Evolutionary conservation across 2,888 invertebrate species (phyloP).

Genomic region (Xylota sylvarum): DNA sequence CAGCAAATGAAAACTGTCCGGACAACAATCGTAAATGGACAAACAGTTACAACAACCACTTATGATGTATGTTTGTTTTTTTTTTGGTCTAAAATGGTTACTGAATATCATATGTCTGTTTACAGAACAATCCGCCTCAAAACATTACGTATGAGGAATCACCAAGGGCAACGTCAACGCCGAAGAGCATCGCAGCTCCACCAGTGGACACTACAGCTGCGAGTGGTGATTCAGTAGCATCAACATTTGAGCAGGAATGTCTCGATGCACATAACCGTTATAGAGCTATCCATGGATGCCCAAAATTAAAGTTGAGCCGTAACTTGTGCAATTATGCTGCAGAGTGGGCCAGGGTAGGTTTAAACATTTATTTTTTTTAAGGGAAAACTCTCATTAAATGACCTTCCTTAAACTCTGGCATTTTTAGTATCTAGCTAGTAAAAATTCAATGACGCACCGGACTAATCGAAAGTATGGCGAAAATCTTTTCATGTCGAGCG

Average conservation of each 20-base stretch:
- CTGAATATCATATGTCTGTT: too few relatives aligned
- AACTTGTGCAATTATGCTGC: constrained; percentile 89
- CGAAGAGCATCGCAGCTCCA: too few relatives aligned
- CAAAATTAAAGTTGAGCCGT: constrained; percentile 88
- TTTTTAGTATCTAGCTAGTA: constrained; percentile 79
- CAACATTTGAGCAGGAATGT: constrained; percentile 76
- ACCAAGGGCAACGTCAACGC: too few relatives aligned
- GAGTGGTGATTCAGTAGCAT: neutral
- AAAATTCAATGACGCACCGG: constrained; percentile 90
- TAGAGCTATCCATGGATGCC: constrained; percentile 89
- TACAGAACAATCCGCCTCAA: neutral
- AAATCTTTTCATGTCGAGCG: constrained; percentile 92
- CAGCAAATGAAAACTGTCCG: constrained; percentile 3
- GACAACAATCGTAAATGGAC: constrained; percentile 24
- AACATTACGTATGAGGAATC: neutral
- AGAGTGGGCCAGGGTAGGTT: constrained; percentile 89
- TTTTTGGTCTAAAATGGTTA: too few relatives aligned
- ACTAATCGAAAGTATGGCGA: constrained; percentile 92
- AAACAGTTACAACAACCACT: constrained; percentile 15
- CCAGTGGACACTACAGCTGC: neutral
- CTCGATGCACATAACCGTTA: constrained; percentile 88
- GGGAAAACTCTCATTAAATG: too few relatives aligned
- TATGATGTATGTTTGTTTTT: constrained; percentile 24
- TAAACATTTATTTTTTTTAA: neutral
- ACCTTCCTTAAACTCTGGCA: neutral